Conservation (phyloP, 2,113 vertebrate species). For the Paracanthobrama guichenoti region DNA sequence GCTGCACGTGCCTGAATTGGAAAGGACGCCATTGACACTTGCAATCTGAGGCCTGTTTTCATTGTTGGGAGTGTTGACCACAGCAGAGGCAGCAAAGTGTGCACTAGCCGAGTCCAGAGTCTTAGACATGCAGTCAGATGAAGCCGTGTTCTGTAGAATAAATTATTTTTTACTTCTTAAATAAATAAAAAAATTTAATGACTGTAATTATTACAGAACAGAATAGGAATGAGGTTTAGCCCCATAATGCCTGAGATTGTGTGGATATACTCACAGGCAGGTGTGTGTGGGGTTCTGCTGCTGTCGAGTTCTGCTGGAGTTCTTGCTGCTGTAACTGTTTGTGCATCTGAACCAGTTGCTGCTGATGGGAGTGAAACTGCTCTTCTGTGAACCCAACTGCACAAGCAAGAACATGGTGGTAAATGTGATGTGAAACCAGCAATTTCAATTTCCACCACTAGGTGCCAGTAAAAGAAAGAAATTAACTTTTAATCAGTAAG, state of each 20-base stretch:
- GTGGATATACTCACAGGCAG: constrained; percentile 60
- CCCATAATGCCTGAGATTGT: background rate
- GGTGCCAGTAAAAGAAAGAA: constrained; percentile 5
- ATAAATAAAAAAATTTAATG: background rate
- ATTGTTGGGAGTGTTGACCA: constrained; percentile 84
- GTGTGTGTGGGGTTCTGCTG: constrained; percentile 80
- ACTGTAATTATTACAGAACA: background rate
- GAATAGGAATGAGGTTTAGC: background rate
- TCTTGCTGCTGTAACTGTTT: constrained; percentile 85
- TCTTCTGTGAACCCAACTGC: constrained; percentile 90
- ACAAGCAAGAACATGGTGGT: background rate
- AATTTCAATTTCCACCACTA: constrained; percentile 6
- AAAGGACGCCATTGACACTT: constrained; percentile 82
- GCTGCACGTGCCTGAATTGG: constrained; percentile 79
- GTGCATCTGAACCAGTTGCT: constrained; percentile 91
- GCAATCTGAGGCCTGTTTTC: constrained; percentile 75
- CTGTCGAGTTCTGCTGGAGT: constrained; percentile 78
- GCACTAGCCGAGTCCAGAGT: constrained; percentile 90
- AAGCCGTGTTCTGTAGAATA: constrained; percentile 73
- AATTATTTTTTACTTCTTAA: background rate
- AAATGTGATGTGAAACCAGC: background rate
- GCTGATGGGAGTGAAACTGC: constrained; percentile 89
- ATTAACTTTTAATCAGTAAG: background rate
- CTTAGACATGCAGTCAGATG: constrained; percentile 84
- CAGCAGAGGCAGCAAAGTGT: constrained; percentile 92